Evolutionary conservation across 2,888 invertebrate genomes (phyloP).

Genomic region (Branchellion lobata): DNA sequence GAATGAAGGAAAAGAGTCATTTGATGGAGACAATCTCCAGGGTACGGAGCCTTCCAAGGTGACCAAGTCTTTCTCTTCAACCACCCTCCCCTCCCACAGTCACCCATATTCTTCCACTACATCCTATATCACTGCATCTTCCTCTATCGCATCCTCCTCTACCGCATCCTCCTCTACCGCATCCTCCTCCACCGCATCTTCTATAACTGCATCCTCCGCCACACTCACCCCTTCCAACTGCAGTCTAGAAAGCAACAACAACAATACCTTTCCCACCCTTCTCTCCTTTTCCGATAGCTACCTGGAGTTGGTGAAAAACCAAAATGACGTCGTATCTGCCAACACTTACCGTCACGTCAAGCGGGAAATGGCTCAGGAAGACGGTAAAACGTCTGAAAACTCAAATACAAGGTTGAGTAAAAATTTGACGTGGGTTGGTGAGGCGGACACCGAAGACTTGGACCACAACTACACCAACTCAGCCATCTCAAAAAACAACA

Average conservation of each 20-base stretch:
- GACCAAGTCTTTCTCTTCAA: conserved; percentile 67
- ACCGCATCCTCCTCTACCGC: background rate
- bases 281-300: background rate
- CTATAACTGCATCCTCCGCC: background rate
- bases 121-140: too few relatives aligned
- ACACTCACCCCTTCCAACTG: background rate
- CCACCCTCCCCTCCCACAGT: background rate
- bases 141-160: background rate
- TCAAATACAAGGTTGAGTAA: too few relatives aligned
- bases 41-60: conserved; percentile 85
- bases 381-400: too few relatives aligned
- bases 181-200: background rate
- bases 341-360: background rate
- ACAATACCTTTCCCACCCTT: background rate
- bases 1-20: too few relatives aligned
- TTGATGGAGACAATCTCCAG: too few relatives aligned
- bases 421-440: too few relatives aligned
- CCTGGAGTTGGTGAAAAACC: background rate
- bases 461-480: background rate
- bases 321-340: background rate
- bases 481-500: background rate
- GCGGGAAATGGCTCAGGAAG: background rate
- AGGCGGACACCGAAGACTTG: background rate
- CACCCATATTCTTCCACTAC: too few relatives aligned
- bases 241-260: background rate